Conservation (phyloP, 2,113 vertebrate genomes). For the Excalfactoria chinensis region DNA sequence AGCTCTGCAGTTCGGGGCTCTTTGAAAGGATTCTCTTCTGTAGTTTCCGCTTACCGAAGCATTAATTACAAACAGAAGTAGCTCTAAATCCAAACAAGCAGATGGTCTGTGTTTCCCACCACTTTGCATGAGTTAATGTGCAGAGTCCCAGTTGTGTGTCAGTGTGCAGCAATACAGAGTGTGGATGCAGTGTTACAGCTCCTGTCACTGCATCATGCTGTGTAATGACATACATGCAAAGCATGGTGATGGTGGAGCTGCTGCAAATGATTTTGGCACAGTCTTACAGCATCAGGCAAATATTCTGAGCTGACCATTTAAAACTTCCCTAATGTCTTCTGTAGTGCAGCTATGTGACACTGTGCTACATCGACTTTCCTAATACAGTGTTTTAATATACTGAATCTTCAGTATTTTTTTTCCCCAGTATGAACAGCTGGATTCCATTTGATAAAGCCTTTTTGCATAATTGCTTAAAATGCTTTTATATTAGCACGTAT, state of each 20-base stretch:
- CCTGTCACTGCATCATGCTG: not conserved
- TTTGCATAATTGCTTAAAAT: not conserved
- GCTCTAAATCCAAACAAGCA: slow-evolving; percentile 4
- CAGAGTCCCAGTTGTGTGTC: not conserved
- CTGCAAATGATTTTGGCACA: not conserved
- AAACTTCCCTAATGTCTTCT: not conserved
- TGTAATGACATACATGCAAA: not conserved
- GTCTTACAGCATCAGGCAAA: not conserved
- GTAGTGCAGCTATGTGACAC: not conserved
- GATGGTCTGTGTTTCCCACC: slow-evolving; percentile 1
- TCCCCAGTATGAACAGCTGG: not conserved
- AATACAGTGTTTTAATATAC: not conserved
- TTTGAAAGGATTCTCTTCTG: not conserved
- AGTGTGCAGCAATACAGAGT: not conserved
- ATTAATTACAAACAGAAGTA: slow-evolving; percentile 21
- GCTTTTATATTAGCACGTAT: not conserved
- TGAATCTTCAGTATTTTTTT: not conserved
- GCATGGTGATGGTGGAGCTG: not conserved
- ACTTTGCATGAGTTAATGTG: not conserved
- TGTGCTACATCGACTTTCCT: not conserved
- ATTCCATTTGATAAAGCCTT: not conserved
- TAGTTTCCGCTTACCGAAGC: not conserved
- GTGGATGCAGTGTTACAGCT: not conserved
- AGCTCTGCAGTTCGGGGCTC: not conserved
- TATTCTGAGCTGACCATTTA: not conserved